phyloP scores from a whole-genome alignment of 2,113 vertebrate species.

The Menura novaehollandiae region DNA sequence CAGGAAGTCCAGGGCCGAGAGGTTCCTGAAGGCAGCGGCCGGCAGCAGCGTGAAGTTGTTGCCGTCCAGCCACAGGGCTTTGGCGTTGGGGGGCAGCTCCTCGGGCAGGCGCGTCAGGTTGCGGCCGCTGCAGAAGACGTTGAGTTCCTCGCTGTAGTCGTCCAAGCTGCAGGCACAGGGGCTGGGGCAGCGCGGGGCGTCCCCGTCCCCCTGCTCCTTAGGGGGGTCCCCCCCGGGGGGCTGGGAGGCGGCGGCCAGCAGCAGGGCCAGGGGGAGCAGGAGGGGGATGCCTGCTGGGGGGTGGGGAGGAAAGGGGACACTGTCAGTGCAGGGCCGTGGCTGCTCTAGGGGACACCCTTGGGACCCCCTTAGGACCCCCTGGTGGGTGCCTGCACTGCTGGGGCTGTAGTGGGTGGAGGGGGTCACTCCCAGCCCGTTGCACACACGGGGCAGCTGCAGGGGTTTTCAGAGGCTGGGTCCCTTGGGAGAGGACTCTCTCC shows the following conservation, averaged over 20 bases:
- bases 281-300: background rate
- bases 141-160: constrained; percentile 83
- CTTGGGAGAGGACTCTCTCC: background rate
- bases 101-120: constrained; percentile 80
- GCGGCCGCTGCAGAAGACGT: constrained; percentile 86
- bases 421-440: background rate
- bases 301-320: background rate
- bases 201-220: constrained; percentile 1
- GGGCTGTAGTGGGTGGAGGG: background rate
- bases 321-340: rapidly evolving
- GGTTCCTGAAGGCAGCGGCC: constrained; percentile 77
- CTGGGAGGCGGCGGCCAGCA: background rate
- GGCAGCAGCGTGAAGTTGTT: constrained; percentile 85
- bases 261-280: constrained; percentile 44
- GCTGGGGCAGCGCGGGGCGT: constrained; percentile 76
- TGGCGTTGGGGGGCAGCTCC: constrained; percentile 73
- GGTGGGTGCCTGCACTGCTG: rapidly evolving
- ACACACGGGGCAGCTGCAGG: background rate
- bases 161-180: constrained; percentile 82
- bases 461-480: background rate
- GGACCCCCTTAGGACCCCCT: background rate
- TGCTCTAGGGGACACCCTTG: background rate
- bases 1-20: constrained; percentile 84
- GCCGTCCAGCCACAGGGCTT: constrained; percentile 87
- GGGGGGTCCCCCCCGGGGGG: background rate